Conservation (phyloP, 1,140 invertebrate genomes). For the Bradysia coprophila region DNA sequence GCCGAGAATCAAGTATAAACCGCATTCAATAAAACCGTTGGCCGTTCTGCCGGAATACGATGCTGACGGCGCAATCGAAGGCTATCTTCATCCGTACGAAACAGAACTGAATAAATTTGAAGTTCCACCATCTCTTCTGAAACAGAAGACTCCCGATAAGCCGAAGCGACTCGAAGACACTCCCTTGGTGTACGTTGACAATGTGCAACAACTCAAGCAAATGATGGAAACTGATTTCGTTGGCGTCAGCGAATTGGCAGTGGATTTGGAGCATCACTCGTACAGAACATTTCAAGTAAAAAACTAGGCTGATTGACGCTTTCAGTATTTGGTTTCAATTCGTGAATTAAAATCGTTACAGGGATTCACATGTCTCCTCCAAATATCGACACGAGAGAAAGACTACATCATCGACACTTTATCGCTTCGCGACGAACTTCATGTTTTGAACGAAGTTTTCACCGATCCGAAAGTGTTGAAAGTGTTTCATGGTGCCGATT, state of each 20-base stretch:
- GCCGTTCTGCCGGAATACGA: slow-evolving; percentile 47
- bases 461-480: slow-evolving; percentile 84
- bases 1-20: slow-evolving; percentile 71
- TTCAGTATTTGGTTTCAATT: neutral
- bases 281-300: slow-evolving; percentile 50
- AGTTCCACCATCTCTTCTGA: slow-evolving; percentile 29
- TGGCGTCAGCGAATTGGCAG: slow-evolving; percentile 47
- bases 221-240: slow-evolving; percentile 46
- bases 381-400: slow-evolving; percentile 70
- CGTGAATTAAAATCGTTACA: slow-evolving; percentile 7
- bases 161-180: slow-evolving; percentile 37
- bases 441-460: slow-evolving; percentile 77
- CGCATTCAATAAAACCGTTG: slow-evolving; percentile 69
- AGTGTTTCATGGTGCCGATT: slow-evolving; percentile 86
- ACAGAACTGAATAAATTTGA: slow-evolving; percentile 60
- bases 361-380: slow-evolving; percentile 84
- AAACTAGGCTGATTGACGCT: neutral
- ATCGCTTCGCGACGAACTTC: slow-evolving; percentile 58
- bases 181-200: slow-evolving; percentile 47
- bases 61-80: slow-evolving; percentile 33
- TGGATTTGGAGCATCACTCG: slow-evolving; percentile 82
- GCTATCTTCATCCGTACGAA: slow-evolving; percentile 75
- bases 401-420: slow-evolving; percentile 92
- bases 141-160: slow-evolving; percentile 17
- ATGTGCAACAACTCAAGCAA: slow-evolving; percentile 36